phyloP scores from a whole-genome alignment of 2,888 invertebrate genomes.

The Lamellibrachia satsuma region DNA sequence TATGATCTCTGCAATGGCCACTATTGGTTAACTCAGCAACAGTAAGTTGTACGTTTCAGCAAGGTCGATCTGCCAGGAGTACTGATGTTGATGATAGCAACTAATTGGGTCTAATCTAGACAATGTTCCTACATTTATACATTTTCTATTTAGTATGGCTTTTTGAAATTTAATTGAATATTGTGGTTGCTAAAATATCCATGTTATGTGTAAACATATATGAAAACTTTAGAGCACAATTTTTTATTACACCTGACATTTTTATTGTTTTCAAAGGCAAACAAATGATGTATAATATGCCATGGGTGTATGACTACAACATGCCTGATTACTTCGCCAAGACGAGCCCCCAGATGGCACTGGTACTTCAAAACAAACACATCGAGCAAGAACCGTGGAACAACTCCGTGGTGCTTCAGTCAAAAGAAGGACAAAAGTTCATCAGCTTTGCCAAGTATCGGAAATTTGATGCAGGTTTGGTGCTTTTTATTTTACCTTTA shows the following conservation, averaged over 20 bases:
- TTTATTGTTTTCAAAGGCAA: not conserved
- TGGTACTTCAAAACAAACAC: constrained; percentile 36
- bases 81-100: no score
- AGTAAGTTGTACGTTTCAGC: no score
- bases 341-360: constrained; percentile 56
- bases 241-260: not conserved
- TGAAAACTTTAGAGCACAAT: not conserved
- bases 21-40: no score
- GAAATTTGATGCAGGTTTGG: constrained; percentile 74
- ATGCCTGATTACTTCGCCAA: constrained; percentile 72
- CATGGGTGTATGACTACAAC: constrained; percentile 76
- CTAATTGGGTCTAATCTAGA: not conserved
- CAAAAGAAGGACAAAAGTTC: constrained; percentile 74
- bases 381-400: constrained; percentile 72
- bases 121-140: not conserved
- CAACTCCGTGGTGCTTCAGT: constrained; percentile 71
- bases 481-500: not conserved
- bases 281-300: constrained; percentile 68
- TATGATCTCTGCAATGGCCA: no score
- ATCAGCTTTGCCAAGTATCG: constrained; percentile 85
- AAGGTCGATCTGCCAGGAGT: no score
- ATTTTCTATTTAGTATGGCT: no score
- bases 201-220: not conserved
- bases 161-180: not conserved
- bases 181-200: not conserved